Conservation (phyloP, 1,140 invertebrate genomes). For the Diachasma alloeum region DNA sequence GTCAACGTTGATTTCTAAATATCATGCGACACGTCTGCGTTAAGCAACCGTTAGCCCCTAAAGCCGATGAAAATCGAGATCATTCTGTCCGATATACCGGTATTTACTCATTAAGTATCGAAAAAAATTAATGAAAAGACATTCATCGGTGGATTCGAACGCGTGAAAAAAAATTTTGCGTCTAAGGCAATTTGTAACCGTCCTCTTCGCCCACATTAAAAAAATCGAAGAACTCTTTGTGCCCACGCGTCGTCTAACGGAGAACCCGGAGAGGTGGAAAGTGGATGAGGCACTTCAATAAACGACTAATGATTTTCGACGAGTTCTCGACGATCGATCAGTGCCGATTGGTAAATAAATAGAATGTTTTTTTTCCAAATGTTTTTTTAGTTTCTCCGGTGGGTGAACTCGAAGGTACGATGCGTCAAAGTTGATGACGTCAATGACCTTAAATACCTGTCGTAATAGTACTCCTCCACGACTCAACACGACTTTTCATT, state of each 20-base stretch:
- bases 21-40: no score
- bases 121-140: no score
- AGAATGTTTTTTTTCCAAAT: background rate
- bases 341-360: background rate
- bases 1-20: no score
- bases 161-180: background rate
- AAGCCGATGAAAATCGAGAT: no score
- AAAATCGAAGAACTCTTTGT: background rate
- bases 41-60: no score
- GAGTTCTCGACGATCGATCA: background rate
- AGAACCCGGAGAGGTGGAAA: background rate
- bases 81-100: no score
- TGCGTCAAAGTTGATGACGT: slow-evolving; percentile 12
- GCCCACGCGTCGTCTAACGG: background rate
- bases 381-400: background rate
- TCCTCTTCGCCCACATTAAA: background rate
- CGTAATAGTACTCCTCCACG: background rate
- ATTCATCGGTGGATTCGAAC: no score
- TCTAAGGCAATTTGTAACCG: background rate
- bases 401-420: slow-evolving; percentile 7
- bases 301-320: background rate
- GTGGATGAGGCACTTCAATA: background rate
- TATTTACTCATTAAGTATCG: no score
- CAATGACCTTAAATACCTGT: slow-evolving; percentile 13
- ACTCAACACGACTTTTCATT: background rate